Evolutionary conservation across 1,140 invertebrate genomes (phyloP).

Genomic region (Drosophila auraria): DNA sequence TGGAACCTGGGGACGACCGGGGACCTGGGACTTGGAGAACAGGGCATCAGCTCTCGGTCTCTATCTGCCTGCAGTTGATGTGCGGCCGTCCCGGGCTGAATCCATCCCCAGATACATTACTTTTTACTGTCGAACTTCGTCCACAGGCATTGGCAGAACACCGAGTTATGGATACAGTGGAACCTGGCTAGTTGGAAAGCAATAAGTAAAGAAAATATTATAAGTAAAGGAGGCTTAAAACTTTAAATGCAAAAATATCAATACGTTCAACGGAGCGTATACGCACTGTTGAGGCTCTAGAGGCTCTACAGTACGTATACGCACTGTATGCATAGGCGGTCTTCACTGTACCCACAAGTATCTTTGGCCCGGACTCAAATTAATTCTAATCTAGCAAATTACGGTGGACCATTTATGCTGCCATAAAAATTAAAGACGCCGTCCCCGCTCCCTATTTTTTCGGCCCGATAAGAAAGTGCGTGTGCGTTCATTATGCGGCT

Average conservation of each 20-base stretch:
- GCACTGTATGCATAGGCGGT: background rate
- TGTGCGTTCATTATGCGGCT: slow-evolving; percentile 64
- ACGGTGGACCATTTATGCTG: slow-evolving; percentile 77
- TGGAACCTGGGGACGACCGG: slow-evolving; percentile 15
- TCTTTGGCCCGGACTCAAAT: slow-evolving; percentile 55
- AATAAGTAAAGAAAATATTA: background rate
- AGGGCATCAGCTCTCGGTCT: background rate
- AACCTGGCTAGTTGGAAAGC: background rate
- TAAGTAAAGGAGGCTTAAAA: too few species aligned
- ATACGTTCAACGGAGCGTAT: too few species aligned
- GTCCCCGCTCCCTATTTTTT: slow-evolving; percentile 7
- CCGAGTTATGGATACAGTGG: slow-evolving; percentile 43
- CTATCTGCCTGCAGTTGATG: slow-evolving; percentile 26
- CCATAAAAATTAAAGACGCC: slow-evolving; percentile 79
- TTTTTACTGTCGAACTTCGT: slow-evolving; percentile 65
- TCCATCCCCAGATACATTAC: slow-evolving; percentile 55
- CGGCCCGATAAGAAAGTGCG: slow-evolving; percentile 63
- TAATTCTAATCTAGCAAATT: slow-evolving; percentile 82
- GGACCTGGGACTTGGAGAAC: slow-evolving; percentile 12
- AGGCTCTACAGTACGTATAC: too few species aligned
- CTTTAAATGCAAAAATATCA: too few species aligned
- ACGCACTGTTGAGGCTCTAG: background rate
- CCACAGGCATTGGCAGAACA: slow-evolving; percentile 33
- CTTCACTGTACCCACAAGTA: slow-evolving; percentile 31
- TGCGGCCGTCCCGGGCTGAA: slow-evolving; percentile 3